Conservation (phyloP, 2,797 vertebrate genomes). For the Coracias cyanogaster region DNA sequence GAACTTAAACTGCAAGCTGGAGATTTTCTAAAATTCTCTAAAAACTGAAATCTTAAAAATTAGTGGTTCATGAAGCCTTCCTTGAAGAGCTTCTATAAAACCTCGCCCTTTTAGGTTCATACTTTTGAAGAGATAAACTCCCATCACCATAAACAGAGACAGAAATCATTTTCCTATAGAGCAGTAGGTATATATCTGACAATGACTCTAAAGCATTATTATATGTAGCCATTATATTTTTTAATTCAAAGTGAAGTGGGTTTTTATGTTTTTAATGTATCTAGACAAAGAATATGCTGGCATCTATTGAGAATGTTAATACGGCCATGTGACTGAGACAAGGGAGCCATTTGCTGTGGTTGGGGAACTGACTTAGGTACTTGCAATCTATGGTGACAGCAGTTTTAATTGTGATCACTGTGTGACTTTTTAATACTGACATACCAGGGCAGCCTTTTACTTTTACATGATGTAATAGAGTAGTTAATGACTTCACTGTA, state of each 20-base stretch:
- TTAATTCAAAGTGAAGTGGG: background rate
- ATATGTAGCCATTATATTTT: background rate
- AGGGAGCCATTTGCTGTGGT: background rate
- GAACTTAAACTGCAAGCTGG: background rate
- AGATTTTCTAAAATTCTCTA: background rate
- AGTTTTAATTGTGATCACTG: background rate
- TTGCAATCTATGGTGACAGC: background rate
- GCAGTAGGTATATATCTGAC: background rate
- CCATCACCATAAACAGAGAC: background rate
- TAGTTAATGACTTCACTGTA: background rate
- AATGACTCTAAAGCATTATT: background rate
- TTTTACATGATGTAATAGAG: background rate
- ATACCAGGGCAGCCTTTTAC: background rate
- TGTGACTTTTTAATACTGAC: background rate
- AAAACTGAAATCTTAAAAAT: background rate
- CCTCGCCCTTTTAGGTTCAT: background rate
- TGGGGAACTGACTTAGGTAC: background rate
- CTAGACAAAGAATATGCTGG: background rate
- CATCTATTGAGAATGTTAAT: background rate
- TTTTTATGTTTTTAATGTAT: background rate
- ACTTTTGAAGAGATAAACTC: background rate
- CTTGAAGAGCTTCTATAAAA: background rate
- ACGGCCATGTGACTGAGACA: background rate
- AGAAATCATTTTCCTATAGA: background rate
- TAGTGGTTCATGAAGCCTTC: background rate